A percentile compares a stretch with the other conserved stretches of the same genome.
phyloP scores from a whole-genome alignment of 2,888 invertebrate species.

The Thymelicus lineola region DNA sequence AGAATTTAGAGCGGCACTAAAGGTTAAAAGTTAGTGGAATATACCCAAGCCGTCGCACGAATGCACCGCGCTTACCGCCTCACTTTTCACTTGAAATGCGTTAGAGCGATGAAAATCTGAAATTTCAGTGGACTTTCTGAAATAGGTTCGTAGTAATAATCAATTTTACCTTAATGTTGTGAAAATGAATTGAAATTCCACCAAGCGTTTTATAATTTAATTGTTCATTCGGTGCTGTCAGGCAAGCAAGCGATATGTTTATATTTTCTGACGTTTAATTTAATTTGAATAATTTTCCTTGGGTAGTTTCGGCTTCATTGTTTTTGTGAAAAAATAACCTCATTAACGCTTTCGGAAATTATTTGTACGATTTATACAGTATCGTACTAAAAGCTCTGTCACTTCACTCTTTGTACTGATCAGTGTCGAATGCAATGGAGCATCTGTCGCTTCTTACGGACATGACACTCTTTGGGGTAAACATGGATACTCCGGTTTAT shows the following conservation, averaged over 20 bases:
- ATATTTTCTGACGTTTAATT: not conserved
- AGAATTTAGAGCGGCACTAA: slow-evolving; percentile 71
- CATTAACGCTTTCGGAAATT: too few relatives aligned
- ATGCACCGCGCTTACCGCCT: slow-evolving; percentile 44
- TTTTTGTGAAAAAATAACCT: too few relatives aligned
- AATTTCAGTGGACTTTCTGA: slow-evolving; percentile 22
- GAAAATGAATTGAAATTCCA: not conserved
- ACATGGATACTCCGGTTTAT: too few relatives aligned
- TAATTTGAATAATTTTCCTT: not conserved
- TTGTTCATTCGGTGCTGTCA: not conserved
- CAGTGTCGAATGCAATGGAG: too few relatives aligned
- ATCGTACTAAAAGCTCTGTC: too few relatives aligned
- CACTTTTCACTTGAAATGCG: slow-evolving; percentile 46
- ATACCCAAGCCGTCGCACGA: slow-evolving; percentile 67
- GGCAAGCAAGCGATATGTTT: not conserved
- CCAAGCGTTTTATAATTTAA: not conserved
- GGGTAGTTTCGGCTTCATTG: too few relatives aligned
- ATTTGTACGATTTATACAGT: too few relatives aligned
- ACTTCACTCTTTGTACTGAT: too few relatives aligned
- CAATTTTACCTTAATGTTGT: not conserved
- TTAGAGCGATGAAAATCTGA: slow-evolving; percentile 48
- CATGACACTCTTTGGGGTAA: too few relatives aligned
- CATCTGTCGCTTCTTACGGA: too few relatives aligned
- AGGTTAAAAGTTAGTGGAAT: slow-evolving; percentile 73
- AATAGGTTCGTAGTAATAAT: not conserved